Evolutionary conservation across 2,797 vertebrate genomes (phyloP).

Genomic region (Protonibea diacanthus): DNA sequence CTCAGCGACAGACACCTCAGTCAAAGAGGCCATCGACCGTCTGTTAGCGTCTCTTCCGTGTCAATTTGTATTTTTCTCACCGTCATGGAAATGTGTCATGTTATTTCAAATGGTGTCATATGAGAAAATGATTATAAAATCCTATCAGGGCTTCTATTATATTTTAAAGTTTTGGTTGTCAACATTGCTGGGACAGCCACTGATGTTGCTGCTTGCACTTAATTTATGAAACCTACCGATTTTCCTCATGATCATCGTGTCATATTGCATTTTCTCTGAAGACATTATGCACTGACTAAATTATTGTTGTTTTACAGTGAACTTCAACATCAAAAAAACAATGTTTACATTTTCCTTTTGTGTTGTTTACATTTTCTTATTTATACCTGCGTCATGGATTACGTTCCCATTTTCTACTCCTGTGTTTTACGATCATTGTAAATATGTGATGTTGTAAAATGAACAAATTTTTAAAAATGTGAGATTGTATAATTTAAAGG

Average conservation of each 20-base stretch:
- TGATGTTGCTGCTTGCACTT: slow-evolving; percentile 66
- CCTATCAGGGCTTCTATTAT: slow-evolving; percentile 61
- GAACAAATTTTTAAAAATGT: slow-evolving; percentile 80
- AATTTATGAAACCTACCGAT: slow-evolving; percentile 46
- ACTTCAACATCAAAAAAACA: slow-evolving; percentile 35
- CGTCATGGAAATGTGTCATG: slow-evolving; percentile 41
- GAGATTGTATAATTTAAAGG: slow-evolving; percentile 85
- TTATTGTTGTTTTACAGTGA: slow-evolving; percentile 66
- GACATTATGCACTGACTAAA: slow-evolving; percentile 72
- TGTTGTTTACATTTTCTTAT: slow-evolving; percentile 63
- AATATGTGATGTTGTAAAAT: slow-evolving; percentile 82
- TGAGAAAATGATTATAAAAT: slow-evolving; percentile 38
- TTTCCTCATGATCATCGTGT: slow-evolving; percentile 42
- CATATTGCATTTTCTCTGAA: slow-evolving; percentile 47
- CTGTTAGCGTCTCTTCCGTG: slow-evolving; percentile 21
- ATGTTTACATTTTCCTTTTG: slow-evolving; percentile 74
- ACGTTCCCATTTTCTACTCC: slow-evolving; percentile 77
- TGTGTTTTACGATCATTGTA: slow-evolving; percentile 77
- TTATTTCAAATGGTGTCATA: slow-evolving; percentile 45
- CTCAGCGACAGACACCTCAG: slow-evolving; percentile 52
- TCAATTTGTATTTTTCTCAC: slow-evolving; percentile 53
- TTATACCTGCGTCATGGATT: slow-evolving; percentile 70
- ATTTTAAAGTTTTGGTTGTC: slow-evolving; percentile 31
- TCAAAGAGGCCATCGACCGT: slow-evolving; percentile 37
- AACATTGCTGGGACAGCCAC: slow-evolving; percentile 13